Conservation (phyloP, 2,888 invertebrate species). For the Leptinotarsa haldemani region DNA sequence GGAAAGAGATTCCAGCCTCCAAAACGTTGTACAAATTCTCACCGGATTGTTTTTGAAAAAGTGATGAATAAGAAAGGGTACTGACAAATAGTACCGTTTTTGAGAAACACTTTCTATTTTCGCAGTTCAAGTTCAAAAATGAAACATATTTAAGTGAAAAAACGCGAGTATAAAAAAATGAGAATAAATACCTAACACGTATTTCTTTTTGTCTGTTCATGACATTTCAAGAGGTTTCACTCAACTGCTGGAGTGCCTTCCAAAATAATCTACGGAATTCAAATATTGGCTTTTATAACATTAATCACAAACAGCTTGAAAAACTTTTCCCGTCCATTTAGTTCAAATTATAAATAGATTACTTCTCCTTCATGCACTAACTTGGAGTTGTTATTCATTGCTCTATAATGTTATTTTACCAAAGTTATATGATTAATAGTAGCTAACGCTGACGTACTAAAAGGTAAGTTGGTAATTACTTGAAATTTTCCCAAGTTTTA, state of each 20-base stretch:
- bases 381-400: constrained; percentile 37
- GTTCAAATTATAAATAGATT: constrained; percentile 38
- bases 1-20: no score
- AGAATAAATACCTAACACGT: no score
- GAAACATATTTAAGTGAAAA: no score
- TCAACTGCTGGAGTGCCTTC: no score
- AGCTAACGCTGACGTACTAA: constrained; percentile 40
- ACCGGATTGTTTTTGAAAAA: no score
- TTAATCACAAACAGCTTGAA: constrained; percentile 26
- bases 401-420: constrained; percentile 39
- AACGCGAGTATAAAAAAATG: no score
- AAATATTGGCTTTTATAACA: not conserved
- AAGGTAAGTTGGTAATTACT: constrained; percentile 47
- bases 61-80: no score
- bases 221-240: no score
- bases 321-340: constrained; percentile 36
- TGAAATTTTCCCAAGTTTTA: constrained; percentile 40
- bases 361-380: constrained; percentile 25
- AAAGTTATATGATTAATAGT: constrained; percentile 47
- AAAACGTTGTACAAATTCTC: no score
- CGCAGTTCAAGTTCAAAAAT: no score
- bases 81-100: no score
- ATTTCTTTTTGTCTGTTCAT: not conserved
- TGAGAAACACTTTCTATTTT: no score
- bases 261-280: not conserved